Evolutionary conservation across 2,797 vertebrate species (phyloP).

Genomic region (Etheostoma perlongum): DNA sequence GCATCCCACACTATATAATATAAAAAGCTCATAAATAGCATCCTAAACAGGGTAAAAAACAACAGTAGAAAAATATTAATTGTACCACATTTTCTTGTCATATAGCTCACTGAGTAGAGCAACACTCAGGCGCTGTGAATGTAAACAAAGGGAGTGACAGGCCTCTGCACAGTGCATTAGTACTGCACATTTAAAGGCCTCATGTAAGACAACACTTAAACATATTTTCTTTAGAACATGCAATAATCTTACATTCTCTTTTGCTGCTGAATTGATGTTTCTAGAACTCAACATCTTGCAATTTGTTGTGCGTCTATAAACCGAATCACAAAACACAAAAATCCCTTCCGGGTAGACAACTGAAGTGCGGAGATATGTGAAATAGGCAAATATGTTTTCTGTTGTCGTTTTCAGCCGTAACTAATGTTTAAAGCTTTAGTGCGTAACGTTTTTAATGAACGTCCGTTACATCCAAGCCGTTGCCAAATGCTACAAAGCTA

Average conservation of each 20-base stretch:
- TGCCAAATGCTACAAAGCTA: too few relatives aligned
- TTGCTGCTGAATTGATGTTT: neutral
- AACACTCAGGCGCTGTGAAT: slow-evolving; percentile 49
- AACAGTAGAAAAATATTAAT: slow-evolving; percentile 59
- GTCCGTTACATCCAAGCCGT: too few relatives aligned
- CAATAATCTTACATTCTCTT: slow-evolving; percentile 31
- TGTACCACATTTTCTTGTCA: slow-evolving; percentile 10
- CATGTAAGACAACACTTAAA: slow-evolving; percentile 11
- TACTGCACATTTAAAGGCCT: slow-evolving; percentile 25
- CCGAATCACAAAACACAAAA: too few relatives aligned
- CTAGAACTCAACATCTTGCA: neutral
- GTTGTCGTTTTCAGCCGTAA: too few relatives aligned
- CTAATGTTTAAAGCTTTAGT: too few relatives aligned
- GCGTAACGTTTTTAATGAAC: too few relatives aligned
- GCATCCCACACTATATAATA: slow-evolving; percentile 67
- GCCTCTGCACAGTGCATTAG: slow-evolving; percentile 42
- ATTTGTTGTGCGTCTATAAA: neutral
- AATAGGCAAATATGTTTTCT: too few relatives aligned
- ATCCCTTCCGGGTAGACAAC: too few relatives aligned
- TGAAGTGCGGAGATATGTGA: too few relatives aligned
- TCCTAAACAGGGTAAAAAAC: slow-evolving; percentile 49
- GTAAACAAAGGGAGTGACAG: slow-evolving; percentile 68
- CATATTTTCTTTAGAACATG: neutral
- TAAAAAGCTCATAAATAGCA: slow-evolving; percentile 73
- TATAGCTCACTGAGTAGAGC: slow-evolving; percentile 20